Conservation (phyloP, 1,140 invertebrate species). For the Trigoniulus corallinus region DNA sequence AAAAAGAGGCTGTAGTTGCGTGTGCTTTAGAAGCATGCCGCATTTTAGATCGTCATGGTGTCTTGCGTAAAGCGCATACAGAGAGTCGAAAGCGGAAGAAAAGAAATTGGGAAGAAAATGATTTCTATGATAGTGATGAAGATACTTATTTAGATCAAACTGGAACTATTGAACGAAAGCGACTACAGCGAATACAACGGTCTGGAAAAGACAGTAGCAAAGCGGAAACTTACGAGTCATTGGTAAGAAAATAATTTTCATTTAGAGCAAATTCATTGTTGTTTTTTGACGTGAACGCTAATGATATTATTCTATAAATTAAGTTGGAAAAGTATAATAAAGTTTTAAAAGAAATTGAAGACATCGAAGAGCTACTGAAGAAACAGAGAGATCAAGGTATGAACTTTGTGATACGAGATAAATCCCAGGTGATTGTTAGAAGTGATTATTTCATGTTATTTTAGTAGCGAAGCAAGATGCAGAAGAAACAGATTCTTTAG, state of each 20-base stretch:
- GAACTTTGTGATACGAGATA: constrained; percentile 13
- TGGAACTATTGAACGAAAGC: constrained; percentile 75
- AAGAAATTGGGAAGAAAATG: constrained; percentile 70
- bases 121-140: constrained; percentile 94
- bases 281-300: constrained; percentile 3
- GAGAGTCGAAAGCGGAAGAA: constrained; percentile 47
- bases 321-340: constrained; percentile 49
- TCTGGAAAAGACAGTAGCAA: constrained; percentile 39
- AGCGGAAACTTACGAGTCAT: constrained; percentile 58
- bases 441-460: not conserved
- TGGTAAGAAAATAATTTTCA: constrained; percentile 41
- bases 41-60: constrained; percentile 64
- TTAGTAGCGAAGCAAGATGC: constrained; percentile 14
- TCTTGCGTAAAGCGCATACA: constrained; percentile 55
- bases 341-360: constrained; percentile 36
- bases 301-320: constrained; percentile 15
- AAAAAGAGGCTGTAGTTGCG: constrained; percentile 82
- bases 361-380: constrained; percentile 40
- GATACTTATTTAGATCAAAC: constrained; percentile 92
- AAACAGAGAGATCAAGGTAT: constrained; percentile 19
- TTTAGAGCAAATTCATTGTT: not conserved
- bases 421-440: not conserved
- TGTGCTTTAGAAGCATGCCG: constrained; percentile 89
- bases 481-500: constrained; percentile 42
- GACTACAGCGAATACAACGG: constrained; percentile 53